Evolutionary conservation across 2,888 invertebrate species (phyloP), one percentile per base, ranked within the genome.

Genomic region (Tachystola acroxantha): DNA sequence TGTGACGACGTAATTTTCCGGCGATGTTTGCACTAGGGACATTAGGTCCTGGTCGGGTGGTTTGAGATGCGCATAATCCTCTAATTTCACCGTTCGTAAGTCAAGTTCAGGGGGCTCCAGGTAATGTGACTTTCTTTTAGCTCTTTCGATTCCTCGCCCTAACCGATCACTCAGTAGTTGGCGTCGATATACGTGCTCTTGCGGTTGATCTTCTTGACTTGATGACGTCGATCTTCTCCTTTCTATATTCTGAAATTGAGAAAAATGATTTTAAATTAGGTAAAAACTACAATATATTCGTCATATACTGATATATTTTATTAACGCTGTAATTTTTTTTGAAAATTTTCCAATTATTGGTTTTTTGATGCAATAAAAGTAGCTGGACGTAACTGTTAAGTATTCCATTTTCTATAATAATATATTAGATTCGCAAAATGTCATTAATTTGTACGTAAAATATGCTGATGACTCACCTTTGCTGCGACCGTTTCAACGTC

Each of bases 1-100:
- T 20, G 95, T 95, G 12, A 96, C 95, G 27, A 95, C 94, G 63
- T 95, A 95, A 58, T 93, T 93, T 70, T 94, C 94, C 0, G 94
- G 93, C 39, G 93, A 92, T 2, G 87, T 82, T 61, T 92, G 92
- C 33, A 92, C 92, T 31, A 93, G 85, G 36, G 91, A 89, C 72
- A 91, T 89, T 37, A 92, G 75, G 51, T 93, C 92, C 55, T 90
- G 91, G 47, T 93, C 93, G 10, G 92, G 91, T 24, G 92, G 89
- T 62, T 91, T 90, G 10, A 90, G 74, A 54, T 90, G 89, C 22
- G 90, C 89, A 53, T 91, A 89, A 50, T 93, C 92, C 59, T 92
- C 92, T 57, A 91, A 89, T 76, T 90, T 90, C 34, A 90, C 84
- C 43, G 89, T 89, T 45, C 89, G 85, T 49, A 89, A 75, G 74